Evolutionary conservation across 64 coral and sea anemone genomes (phyloP), one percentile per base, ranked within the genome.

Genomic region (Cladopsammia gracilis): DNA sequence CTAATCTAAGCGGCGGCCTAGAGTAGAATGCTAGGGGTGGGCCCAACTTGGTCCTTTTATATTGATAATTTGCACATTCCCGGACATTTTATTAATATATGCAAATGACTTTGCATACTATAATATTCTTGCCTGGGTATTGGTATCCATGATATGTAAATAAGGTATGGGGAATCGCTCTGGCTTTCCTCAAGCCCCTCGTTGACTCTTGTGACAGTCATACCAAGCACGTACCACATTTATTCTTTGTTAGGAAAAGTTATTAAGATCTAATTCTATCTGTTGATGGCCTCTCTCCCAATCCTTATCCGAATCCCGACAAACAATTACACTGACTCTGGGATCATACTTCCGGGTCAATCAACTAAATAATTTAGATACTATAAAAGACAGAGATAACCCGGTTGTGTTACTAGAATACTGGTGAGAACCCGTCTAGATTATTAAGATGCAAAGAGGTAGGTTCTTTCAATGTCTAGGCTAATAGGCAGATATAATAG

Each of bases 271-370:
- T 76, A 76, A 78, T 22, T 57, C 75, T 0, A 57, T 58, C 53
- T 58, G 52, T 79, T 79, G n/a, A n/a, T n/a, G 76, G 76, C 50
- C 76, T 79, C 76, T 79, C 53, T 79, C 10, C 22, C 76, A 73
- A 46, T 73, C 26, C 71, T 73, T 73, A 73, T 73, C 34, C 71
- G 34, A 48, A 73, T 45, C 26, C 24, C 76, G 6, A 56, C 50
- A 79, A 79, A 58, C 76, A 79, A 78, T 60, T 59, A 79, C 26
- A 60, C n/a, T 79, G 76, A 25, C 76, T 58, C 49, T 56, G 6
- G 74, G 19, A 53, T 53, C 51, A 20, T 60, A 79, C 76, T 60
- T 79, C 76, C 23, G 54, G 76, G 52, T 52, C 76, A 79, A 58
- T 56, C 52, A 20, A 79, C 42, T 45, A 72, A 34, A 34, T 34